Evolutionary conservation across 23 tunicate species (phyloP).

Genomic region (Styela plicata): DNA sequence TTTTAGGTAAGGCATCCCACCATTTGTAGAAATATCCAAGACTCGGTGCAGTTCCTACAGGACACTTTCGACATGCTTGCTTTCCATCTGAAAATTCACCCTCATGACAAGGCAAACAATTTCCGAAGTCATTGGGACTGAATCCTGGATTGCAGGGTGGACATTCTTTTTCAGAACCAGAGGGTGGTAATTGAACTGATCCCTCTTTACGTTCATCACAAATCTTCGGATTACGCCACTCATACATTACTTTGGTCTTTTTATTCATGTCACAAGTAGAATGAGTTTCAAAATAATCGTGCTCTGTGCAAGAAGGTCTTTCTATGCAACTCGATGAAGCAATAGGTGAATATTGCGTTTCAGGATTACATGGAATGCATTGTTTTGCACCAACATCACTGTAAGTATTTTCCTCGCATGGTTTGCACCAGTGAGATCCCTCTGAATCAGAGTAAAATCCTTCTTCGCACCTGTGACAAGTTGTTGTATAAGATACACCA

Average conservation of each 20-base stretch:
- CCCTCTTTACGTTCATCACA: conserved; percentile 40
- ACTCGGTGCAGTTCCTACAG: conserved; percentile 70
- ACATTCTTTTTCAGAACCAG: conserved; percentile 45
- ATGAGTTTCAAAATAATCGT: conserved; percentile 75
- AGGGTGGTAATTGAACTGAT: conserved; percentile 55
- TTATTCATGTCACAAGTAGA: conserved; percentile 47
- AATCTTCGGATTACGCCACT: conserved; percentile 71
- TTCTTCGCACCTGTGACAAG: conserved; percentile 53
- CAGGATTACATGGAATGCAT: conserved; percentile 50
- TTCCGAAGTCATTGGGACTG: conserved; percentile 22
- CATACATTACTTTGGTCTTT: conserved; percentile 47
- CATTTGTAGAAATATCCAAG: conserved; percentile 54
- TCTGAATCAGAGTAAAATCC: conserved; percentile 42
- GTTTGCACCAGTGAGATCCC: conserved; percentile 52
- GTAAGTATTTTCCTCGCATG: conserved; percentile 48
- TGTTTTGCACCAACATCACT: conserved; percentile 44
- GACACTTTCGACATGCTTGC: conserved; percentile 63
- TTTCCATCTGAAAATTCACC: conserved; percentile 74
- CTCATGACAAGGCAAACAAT: conserved; percentile 47
- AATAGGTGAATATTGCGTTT: conserved; percentile 45
- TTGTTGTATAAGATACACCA: conserved; percentile 77
- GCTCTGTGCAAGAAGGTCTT: conserved; percentile 58
- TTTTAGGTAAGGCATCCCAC: conserved; percentile 71
- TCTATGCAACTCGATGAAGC: conserved; percentile 40
- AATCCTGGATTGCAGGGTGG: conserved; percentile 87